Evolutionary conservation across 1,140 invertebrate genomes (phyloP).

Genomic region (Daktulosphaira vitifoliae): DNA sequence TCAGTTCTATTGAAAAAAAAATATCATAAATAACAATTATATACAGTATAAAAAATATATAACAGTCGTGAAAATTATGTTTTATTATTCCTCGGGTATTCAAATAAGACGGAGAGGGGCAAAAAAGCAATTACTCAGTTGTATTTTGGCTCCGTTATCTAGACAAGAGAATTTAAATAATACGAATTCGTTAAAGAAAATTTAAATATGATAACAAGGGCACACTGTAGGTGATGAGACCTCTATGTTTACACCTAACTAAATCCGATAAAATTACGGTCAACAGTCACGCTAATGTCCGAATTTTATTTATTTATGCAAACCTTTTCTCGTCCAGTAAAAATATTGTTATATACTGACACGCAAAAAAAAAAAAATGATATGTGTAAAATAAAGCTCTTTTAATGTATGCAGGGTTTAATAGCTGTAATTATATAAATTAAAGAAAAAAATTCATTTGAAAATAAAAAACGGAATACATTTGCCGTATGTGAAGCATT

Average conservation of each 20-base stretch:
- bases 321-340: not conserved
- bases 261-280: not conserved
- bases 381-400: constrained; percentile 9
- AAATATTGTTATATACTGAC: too few relatives aligned
- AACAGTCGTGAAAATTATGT: too few relatives aligned
- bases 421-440: not conserved
- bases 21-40: too few relatives aligned
- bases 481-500: too few relatives aligned
- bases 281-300: constrained; percentile 18
- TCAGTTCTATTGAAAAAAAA: too few relatives aligned
- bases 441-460: too few relatives aligned
- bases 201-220: constrained; percentile 15
- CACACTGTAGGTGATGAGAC: constrained; percentile 12
- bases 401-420: not conserved
- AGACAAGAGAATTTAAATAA: constrained; percentile 7
- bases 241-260: constrained; percentile 9
- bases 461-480: too few relatives aligned
- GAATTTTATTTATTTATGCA: constrained; percentile 5
- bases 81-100: too few relatives aligned
- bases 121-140: constrained; percentile 18
- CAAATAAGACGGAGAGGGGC: not conserved
- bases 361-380: not conserved
- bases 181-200: constrained; percentile 8
- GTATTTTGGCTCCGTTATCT: not conserved
- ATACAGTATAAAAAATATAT: too few relatives aligned